Base-by-base conservation (phyloP, 2,113 vertebrate species). In the Irena cyanogastra region DNA sequence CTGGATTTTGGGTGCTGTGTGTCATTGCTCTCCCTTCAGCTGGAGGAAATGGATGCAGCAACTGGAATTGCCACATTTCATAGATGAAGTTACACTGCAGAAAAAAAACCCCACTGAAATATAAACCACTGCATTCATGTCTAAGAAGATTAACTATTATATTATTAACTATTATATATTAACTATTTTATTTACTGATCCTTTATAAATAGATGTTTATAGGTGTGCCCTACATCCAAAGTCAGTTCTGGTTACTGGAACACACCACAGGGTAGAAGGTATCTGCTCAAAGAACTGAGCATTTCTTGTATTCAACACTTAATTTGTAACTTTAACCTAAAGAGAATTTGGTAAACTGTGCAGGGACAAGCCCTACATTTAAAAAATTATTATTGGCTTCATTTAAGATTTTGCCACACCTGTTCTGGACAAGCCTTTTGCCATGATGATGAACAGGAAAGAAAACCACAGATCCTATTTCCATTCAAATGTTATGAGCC, bases 11-110 rank as follows among this genome's bases (percentile, higher is more conserved):
- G 59, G 93, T 92, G 83, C 83, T 59, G 44, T 28, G 33, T 63
- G 94, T 86, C 83, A 61, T 50, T 95, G 91, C 87, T 63, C 57
- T 90, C 24, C 68, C 70, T 27, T 78, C 97, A 92, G 95, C 86
- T 96, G 97, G 96, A 53, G 82, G 92, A 96, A 95, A 97, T 52
- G 89, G 94, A 95, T 92, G 83, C 94, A 93, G 90, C 90, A 85
- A 47, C 54, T 59, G 60, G 35, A 96, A 94, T 44, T 87, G 81
- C 60, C 45, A 56, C 76, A 65, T 82, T 82, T 24, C 35, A 45
- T 33, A 42, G 30, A 39, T 26, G 31, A 88, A 94, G 61, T 33
- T 84, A 10, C 39, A 27, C 52, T 33, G n/a, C 74, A 77, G 90
- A 57, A 45, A 37, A 59, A 84, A 85, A 72, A n/a, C n/a, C n/a